Percentiles rank a stretch among this genome's conserved stretches.
These are phyloP conservation scores for Lymantria dispar DNA, from an alignment of 2,888 invertebrate genomes.

Conservation along the genomic window DNA sequence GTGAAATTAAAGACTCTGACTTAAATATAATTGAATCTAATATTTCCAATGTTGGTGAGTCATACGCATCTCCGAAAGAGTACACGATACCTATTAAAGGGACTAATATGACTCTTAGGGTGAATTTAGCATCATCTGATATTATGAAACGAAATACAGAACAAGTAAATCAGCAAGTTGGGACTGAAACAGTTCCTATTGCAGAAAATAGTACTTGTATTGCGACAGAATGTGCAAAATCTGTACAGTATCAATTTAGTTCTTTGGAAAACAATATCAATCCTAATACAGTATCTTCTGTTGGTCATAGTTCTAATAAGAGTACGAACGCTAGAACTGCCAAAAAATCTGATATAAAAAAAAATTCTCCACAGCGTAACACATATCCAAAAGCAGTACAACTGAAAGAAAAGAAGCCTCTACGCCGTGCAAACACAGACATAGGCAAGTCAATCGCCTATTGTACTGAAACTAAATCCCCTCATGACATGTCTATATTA, in stretches of 20 bases:
- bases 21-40: constrained; percentile 12
- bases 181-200: constrained; percentile 36
- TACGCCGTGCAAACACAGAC: constrained; percentile 55
- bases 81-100: constrained; percentile 66
- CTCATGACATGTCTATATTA: not conserved
- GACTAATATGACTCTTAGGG: constrained; percentile 70
- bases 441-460: constrained; percentile 32
- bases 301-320: constrained; percentile 17
- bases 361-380: constrained; percentile 24
- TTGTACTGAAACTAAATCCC: constrained; percentile 23
- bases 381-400: constrained; percentile 50
- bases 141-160: constrained; percentile 10
- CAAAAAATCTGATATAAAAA: constrained; percentile 6
- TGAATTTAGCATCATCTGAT: constrained; percentile 42
- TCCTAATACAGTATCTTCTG: not conserved
- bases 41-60: constrained; percentile 27
- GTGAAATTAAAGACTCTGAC: constrained; percentile 4
- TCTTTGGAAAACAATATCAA: constrained; percentile 10
- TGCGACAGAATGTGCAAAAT: constrained; percentile 54
- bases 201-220: constrained; percentile 51
- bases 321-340: not conserved
- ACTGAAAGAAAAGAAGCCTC: constrained; percentile 39
- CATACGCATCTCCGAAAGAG: constrained; percentile 19
- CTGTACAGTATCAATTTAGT: constrained; percentile 44
- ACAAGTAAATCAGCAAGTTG: constrained; percentile 30